These are phyloP conservation scores for Psittacula cyanocephala DNA, from an alignment of 2,113 vertebrate genomes.

Conservation along the genomic window DNA sequence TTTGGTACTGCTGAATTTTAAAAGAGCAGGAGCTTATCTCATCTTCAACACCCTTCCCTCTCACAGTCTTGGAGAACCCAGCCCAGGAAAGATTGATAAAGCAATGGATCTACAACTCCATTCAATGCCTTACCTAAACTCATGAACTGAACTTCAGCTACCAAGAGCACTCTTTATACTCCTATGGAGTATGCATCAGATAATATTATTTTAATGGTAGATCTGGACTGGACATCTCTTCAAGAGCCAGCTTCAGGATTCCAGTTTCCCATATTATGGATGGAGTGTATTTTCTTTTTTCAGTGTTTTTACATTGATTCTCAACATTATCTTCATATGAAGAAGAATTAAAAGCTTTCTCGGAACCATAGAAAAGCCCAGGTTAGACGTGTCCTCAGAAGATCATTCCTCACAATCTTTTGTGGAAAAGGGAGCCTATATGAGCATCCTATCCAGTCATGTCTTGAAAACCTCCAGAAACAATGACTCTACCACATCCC, in stretches of 20 bases:
- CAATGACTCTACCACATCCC: rapidly evolving
- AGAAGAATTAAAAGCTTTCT: neutral
- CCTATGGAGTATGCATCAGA: neutral
- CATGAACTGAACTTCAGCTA: neutral
- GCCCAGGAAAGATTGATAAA: neutral
- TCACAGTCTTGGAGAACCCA: neutral
- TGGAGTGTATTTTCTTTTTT: neutral
- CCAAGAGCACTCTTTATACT: neutral
- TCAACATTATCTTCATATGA: neutral
- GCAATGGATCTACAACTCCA: neutral
- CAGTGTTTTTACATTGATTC: neutral
- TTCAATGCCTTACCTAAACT: neutral
- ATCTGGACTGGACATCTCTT: neutral
- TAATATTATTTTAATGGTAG: neutral
- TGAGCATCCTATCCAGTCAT: neutral
- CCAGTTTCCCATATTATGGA: neutral
- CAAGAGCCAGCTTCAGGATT: neutral
- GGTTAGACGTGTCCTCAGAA: neutral
- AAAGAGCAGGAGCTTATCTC: neutral
- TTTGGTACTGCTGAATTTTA: neutral
- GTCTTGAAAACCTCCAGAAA: neutral
- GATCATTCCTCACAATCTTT: neutral
- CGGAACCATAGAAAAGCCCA: neutral
- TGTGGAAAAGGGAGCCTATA: neutral
- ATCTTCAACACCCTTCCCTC: neutral